Evolutionary conservation across 2,797 vertebrate genomes (phyloP).

Genomic region (Scyliorhinus canicula): DNA sequence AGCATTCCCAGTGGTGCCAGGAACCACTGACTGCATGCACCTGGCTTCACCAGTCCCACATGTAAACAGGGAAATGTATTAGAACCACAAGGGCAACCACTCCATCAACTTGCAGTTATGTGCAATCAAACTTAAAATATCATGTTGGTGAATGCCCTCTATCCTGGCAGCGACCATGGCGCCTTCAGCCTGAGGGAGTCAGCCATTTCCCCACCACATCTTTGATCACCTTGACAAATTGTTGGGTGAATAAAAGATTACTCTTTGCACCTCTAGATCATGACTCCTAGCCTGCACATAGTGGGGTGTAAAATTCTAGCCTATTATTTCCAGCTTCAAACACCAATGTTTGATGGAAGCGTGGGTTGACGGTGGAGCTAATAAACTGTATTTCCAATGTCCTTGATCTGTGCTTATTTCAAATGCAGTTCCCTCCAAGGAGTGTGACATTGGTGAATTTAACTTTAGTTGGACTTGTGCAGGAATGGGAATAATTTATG

Average conservation of each 20-base stretch:
- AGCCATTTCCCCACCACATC: too few relatives aligned
- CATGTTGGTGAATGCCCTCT: background rate
- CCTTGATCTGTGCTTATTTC: background rate
- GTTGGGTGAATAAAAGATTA: too few relatives aligned
- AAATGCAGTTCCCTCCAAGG: background rate
- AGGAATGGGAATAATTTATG: background rate
- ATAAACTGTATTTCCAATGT: background rate
- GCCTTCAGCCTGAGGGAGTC: background rate
- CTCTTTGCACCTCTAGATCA: too few relatives aligned
- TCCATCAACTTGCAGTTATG: background rate
- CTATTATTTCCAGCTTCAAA: background rate
- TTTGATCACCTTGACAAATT: too few relatives aligned
- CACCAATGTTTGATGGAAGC: background rate
- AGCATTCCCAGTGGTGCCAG: too few relatives aligned
- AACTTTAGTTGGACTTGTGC: background rate
- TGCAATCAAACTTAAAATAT: background rate
- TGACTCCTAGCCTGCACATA: too few relatives aligned
- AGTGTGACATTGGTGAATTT: background rate
- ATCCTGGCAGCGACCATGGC: background rate
- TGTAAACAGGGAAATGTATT: too few relatives aligned
- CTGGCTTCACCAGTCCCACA: too few relatives aligned
- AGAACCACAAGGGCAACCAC: too few relatives aligned
- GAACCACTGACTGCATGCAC: too few relatives aligned
- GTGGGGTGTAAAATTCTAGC: too few relatives aligned
- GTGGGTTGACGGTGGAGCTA: background rate